Conservation (phyloP, 2,888 invertebrate species). For the Limnephilus auricula region DNA sequence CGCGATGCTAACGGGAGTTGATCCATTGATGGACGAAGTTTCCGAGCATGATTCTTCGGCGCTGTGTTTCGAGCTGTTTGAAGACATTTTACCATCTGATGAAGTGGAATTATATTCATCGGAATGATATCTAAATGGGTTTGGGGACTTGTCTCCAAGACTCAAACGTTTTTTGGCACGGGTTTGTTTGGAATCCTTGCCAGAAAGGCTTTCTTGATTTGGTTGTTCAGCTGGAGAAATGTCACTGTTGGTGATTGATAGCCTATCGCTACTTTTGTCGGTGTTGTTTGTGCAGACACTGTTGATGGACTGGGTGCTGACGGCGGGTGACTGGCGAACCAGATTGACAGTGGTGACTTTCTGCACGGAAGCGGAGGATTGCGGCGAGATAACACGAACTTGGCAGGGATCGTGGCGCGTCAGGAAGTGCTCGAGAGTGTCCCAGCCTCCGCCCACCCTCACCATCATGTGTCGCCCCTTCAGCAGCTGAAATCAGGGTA, state of each 20-base stretch:
- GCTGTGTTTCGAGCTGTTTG: constrained; percentile 68
- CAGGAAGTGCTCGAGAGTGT: constrained; percentile 94
- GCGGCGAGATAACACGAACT: constrained; percentile 79
- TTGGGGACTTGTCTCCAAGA: constrained; percentile 17
- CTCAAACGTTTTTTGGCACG: constrained; percentile 23
- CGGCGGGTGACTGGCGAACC: constrained; percentile 56
- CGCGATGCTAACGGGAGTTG: constrained; percentile 68
- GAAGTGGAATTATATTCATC: background rate
- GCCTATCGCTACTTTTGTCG: constrained; percentile 55
- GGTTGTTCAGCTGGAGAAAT: constrained; percentile 64
- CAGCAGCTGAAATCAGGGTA: constrained; percentile 81
- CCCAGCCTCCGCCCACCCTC: constrained; percentile 96
- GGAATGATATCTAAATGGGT: background rate
- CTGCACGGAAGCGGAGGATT: constrained; percentile 70
- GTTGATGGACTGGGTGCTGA: constrained; percentile 66
- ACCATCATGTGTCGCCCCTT: constrained; percentile 98
- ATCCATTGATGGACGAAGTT: constrained; percentile 64
- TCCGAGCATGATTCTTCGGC: constrained; percentile 52
- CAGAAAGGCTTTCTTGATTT: background rate
- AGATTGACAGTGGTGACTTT: constrained; percentile 65
- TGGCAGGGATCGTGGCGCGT: constrained; percentile 92
- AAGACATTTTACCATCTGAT: constrained; percentile 71
- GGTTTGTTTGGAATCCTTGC: constrained; percentile 14
- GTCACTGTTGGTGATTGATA: constrained; percentile 63
- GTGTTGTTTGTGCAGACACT: constrained; percentile 69